Evolutionary conservation across 1,140 invertebrate species (phyloP).

Genomic region (Druon quercuslanigerum): DNA sequence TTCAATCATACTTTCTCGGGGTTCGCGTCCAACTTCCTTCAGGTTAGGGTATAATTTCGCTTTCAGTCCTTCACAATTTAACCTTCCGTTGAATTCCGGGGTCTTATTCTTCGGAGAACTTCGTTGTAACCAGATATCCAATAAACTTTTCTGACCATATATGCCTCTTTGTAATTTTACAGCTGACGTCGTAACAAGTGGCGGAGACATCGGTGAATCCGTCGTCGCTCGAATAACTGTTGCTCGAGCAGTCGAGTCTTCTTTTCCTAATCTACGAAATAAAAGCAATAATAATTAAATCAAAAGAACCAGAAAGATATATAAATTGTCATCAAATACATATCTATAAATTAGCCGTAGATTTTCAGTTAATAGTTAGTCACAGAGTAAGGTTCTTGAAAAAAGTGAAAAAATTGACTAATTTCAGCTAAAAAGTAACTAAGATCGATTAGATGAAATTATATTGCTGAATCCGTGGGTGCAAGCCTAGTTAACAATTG

Average conservation of each 20-base stretch:
- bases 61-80: conserved; percentile 81
- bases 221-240: conserved; percentile 86
- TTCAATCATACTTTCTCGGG: conserved; percentile 68
- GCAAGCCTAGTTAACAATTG: no score
- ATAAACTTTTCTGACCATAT: conserved; percentile 75
- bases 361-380: no score
- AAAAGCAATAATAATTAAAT: neutral
- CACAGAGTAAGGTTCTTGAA: no score
- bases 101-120: conserved; percentile 77
- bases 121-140: conserved; percentile 80
- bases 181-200: conserved; percentile 71
- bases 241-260: conserved; percentile 77
- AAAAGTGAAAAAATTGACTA: no score
- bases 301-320: neutral
- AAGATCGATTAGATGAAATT: no score
- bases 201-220: conserved; percentile 88
- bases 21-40: conserved; percentile 72
- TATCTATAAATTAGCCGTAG: neutral
- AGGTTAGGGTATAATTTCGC: conserved; percentile 89
- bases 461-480: no score
- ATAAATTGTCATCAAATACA: neutral
- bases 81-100: conserved; percentile 87
- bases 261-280: conserved; percentile 64
- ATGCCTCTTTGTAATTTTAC: conserved; percentile 65
- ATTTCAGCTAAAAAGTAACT: no score